These are phyloP conservation scores for Aspidoscelis tigris DNA, from an alignment of 2,113 vertebrate species.

Conservation along the genomic window DNA sequence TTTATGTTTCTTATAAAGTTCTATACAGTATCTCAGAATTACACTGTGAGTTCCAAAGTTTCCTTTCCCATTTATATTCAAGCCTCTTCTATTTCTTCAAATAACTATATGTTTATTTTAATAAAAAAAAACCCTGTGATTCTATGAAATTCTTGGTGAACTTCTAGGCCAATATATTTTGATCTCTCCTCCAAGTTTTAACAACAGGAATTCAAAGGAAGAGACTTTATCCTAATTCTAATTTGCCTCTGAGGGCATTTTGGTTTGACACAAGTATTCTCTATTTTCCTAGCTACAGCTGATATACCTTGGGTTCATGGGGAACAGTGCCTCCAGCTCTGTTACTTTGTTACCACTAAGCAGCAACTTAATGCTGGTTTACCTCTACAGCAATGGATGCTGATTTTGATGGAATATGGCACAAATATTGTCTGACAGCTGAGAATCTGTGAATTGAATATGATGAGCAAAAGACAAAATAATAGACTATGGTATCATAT, in stretches of 20 bases:
- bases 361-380: background rate
- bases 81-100: constrained; percentile 38
- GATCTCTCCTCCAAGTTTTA: constrained; percentile 33
- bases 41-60: background rate
- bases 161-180: constrained; percentile 57
- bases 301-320: constrained; percentile 9
- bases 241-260: constrained; percentile 64
- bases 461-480: background rate
- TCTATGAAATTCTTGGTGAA: constrained; percentile 54
- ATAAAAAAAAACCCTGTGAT: constrained; percentile 42
- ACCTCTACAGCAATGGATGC: background rate
- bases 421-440: background rate
- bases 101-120: constrained; percentile 42
- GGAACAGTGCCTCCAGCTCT: constrained; percentile 52
- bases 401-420: constrained; percentile 16
- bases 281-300: constrained; percentile 6
- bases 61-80: background rate
- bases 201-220: constrained; percentile 54
- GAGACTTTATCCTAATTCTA: constrained; percentile 62
- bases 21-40: background rate
- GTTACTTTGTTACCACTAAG: constrained; percentile 9
- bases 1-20: background rate
- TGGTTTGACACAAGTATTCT: constrained; percentile 14
- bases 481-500: background rate
- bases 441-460: background rate